These are phyloP conservation scores for Hypomecis atomaria DNA, from an alignment of 2,888 invertebrate genomes.

Conservation along the genomic window DNA sequence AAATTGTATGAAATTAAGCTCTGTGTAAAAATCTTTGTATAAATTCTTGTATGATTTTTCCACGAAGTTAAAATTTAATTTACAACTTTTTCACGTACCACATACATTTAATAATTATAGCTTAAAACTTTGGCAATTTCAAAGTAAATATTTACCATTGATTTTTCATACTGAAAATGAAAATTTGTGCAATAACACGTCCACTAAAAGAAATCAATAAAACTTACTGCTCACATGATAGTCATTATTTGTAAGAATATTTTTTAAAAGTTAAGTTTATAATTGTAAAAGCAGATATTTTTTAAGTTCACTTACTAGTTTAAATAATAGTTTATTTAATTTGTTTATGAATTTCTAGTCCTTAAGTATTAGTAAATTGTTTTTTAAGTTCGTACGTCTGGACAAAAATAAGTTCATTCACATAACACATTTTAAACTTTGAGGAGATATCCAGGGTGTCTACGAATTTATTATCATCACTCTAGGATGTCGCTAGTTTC, in stretches of 20 bases:
- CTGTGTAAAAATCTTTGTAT: background rate
- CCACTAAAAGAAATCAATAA: background rate
- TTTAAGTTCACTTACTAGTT: background rate
- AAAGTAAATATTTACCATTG: too few relatives aligned
- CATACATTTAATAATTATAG: too few relatives aligned
- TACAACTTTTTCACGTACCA: too few relatives aligned
- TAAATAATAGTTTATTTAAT: slow-evolving; percentile 2
- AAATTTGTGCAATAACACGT: background rate
- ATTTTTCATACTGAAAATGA: background rate
- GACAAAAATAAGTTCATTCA: too few relatives aligned
- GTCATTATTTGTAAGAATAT: slow-evolving; percentile 6
- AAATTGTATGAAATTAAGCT: too few relatives aligned
- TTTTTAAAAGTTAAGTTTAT: slow-evolving; percentile 4
- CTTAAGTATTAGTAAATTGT: background rate
- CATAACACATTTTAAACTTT: too few relatives aligned
- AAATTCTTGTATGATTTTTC: background rate
- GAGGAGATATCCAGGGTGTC: too few relatives aligned
- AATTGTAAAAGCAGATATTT: background rate
- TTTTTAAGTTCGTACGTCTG: too few relatives aligned
- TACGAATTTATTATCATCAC: too few relatives aligned
- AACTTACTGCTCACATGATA: background rate
- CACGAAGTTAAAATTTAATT: too few relatives aligned
- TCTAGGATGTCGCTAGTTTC: too few relatives aligned
- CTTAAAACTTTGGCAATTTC: too few relatives aligned
- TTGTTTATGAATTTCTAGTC: slow-evolving; percentile 21